Base-by-base conservation (phyloP, 2,113 vertebrate species). In the Peromyscus leucopus region DNA sequence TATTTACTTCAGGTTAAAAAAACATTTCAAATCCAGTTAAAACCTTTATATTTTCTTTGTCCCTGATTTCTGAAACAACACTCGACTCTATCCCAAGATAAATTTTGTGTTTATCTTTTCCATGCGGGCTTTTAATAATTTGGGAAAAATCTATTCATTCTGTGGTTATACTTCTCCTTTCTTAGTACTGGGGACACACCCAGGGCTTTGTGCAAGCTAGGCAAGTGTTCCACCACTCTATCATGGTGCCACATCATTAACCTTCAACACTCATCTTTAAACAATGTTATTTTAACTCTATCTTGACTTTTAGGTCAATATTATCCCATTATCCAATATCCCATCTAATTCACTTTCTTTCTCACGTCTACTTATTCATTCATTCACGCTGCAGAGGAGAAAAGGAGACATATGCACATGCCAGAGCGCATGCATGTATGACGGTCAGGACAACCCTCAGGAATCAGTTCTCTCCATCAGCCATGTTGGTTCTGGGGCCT, bases 1-100 rank as follows among this genome's bases (percentile, higher is more conserved):
- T 91, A 91, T 11, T 78, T 71, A 85, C 65, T 92, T 93, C 61
- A 92, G 2, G 87, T 72, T 90, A 75, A 97, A 92, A 89, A 89
- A 79, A 79, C 89, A 42, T 12, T 36, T 90, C 2, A 84, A n/a
- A 84, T 90, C 87, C 65, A 95, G 17, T 13, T 90, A 36, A 96
- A 94, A 76, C 7, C 6, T 80, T 94, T 59, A 63, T 74, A 51
- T 31, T 89, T 79, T 91, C n/a, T 71, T 72, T 86, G 7, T 46
- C 61, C 7, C 67, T 94, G 24, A 86, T 67, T 67, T 16, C 74
- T 69, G 31, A 46, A 33, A 74, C 31, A 31, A 39, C 3, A 5
- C 36, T 33, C 8, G 39, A 67, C 33, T 19, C 21, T 39, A 93
- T 8, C 8, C 2, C 42, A 51, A 61, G 69, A 15, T 55, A 72